Evolutionary conservation across 2,888 invertebrate species (phyloP), one percentile per base, ranked within the genome.

Genomic region (Sialis fuliginosa): DNA sequence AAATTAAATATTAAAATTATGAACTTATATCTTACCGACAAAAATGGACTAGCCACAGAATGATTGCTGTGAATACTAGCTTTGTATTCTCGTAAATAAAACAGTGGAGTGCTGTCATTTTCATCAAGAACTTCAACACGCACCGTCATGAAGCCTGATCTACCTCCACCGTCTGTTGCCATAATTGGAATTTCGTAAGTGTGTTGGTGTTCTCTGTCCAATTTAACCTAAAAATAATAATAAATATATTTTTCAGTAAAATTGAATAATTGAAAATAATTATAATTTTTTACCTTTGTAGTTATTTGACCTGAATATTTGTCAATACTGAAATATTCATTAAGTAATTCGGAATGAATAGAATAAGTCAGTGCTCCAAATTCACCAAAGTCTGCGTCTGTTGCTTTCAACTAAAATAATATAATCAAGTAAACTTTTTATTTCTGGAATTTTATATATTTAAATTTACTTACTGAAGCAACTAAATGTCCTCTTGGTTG

Each of bases 71-170:
- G 74, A 52, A 83, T 78, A 48, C 78, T 77, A 33, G 80, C 77
- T 63, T 82, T 81, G 63, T 90, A 90, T 63, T 87, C 81, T 52
- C 75, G 75, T 49, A 83, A 68, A 51, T 79, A 68, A 63, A 89
- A 90, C 48, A 66, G 66, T 0, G 93, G 92, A 45, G 79, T 68
- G 63, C 88, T 82, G 62, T 92, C 91, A 65, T 91, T 90, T 52
- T 77, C 74, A 66, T 93, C 92, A 22, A 71, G 69, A 43, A 95
- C 81, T 61, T 79, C 78, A 39, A 95, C 83, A 62, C 84, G 73
- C 52, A 90, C 76, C 33, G 74, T 71, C 40, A 86, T 72, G 63
- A 84, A 82, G 13, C 81, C 81, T 50, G 81, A 72, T 60, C 79
- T 72, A 52, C 89, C 80, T 52, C 88, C 89, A 39, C 78, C 79